Evolutionary conservation across 2,113 vertebrate genomes (phyloP).

Genomic region (Tonatia bakeri): DNA sequence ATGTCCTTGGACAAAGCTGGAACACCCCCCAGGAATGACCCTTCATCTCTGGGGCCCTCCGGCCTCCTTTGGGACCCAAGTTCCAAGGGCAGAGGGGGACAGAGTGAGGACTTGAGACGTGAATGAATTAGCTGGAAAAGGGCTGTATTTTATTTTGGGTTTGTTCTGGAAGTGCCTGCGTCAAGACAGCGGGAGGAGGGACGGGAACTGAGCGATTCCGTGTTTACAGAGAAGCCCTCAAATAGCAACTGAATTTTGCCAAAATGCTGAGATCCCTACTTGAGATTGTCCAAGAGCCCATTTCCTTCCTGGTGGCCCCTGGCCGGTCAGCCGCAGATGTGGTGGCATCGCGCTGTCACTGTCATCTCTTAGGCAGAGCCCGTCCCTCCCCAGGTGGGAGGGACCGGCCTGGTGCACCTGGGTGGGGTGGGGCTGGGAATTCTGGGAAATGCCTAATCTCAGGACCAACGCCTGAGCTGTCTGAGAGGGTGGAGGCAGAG

Average conservation of each 20-base stretch:
- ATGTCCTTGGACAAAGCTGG: background rate
- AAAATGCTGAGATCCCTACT: background rate
- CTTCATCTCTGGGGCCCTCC: background rate
- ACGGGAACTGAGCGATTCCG: background rate
- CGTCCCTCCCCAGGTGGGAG: background rate
- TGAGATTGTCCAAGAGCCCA: fast-evolving
- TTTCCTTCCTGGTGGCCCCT: background rate
- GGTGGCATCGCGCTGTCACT: fast-evolving
- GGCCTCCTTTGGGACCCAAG: background rate
- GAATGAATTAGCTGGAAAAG: background rate
- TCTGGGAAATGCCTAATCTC: background rate
- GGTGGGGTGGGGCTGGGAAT: background rate
- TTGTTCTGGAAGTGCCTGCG: background rate
- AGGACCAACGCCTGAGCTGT: background rate
- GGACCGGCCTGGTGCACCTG: background rate
- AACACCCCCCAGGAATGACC: background rate
- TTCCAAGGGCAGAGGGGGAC: background rate
- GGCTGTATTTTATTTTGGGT: background rate
- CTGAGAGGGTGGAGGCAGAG: background rate
- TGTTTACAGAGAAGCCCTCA: background rate
- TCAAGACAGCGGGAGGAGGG: background rate
- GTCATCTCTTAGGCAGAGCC: fast-evolving
- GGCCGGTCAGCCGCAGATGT: fast-evolving
- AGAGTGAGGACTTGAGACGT: background rate
- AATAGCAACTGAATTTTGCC: background rate